Base-by-base conservation (phyloP, 2,113 vertebrate species). In the Cettia cetti region DNA sequence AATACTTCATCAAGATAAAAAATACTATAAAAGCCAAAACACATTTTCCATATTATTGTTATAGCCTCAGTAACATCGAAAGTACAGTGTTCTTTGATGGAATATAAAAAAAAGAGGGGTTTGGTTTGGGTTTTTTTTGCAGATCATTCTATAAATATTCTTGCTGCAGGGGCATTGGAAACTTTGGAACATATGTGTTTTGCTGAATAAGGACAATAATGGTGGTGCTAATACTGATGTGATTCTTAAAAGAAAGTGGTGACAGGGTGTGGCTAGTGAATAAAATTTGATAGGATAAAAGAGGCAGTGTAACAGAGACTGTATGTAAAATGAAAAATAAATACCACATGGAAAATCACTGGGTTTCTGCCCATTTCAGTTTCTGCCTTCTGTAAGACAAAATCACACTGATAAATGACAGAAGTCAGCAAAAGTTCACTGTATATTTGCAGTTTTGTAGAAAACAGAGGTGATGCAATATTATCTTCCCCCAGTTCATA, bases 61-160 rank as follows among this genome's bases (percentile, higher is more conserved):
- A 94, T 61, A 96, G 96, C 68, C 74, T 77, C 68, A 82, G 33
- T 66, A 90, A 84, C 81, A 97, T 77, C 50, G 94, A 84, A 84
- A 47, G 39, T 42, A 54, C 42, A 91, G 50, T 78, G 70, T 44
- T 86, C 92, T 52, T 59, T 87, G 57, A 89, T 18, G 77, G 28
- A 49, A 70, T 60, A 94, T 22, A 21, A 47, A 47, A 47, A 47
- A 21, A 45, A 45, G 16, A 45, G 20, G 6, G 13, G 44, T n/a
- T n/a, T n/a, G n/a, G n/a, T n/a, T n/a, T n/a, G n/a, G n/a, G n/a
- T 19, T 18, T 57, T 76, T 81, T 74, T 86, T 90, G 28, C 64
- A 44, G 72, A 92, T 70, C 12, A 35, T 89, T 95, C 50, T 72
- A 1, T 47, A 86, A 72, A 71, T 88, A 56, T 83, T 78, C 27